phyloP scores from a whole-genome alignment of 2,888 invertebrate species.

The Strigamia transsilvanica region DNA sequence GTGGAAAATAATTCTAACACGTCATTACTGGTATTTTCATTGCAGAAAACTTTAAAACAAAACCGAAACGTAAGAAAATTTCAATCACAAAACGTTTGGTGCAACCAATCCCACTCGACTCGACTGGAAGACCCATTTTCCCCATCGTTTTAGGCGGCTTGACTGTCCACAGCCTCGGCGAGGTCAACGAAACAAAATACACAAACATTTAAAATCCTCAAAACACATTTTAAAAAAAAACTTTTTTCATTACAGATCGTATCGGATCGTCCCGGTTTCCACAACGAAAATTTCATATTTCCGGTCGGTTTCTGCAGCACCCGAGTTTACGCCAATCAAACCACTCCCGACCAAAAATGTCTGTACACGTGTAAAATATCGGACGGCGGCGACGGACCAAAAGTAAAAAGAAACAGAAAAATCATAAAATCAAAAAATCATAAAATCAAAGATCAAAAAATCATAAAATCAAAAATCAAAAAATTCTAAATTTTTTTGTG shows the following conservation, averaged over 20 bases:
- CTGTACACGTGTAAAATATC: conserved; percentile 82
- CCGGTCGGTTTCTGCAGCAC: conserved; percentile 82
- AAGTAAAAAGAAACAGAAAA: conserved; percentile 65
- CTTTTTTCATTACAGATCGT: conserved; percentile 67
- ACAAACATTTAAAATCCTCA: no score
- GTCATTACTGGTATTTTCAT: conserved; percentile 50
- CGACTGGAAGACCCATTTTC: conserved; percentile 75
- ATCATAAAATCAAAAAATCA: not conserved
- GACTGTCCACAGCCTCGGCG: conserved; percentile 78
- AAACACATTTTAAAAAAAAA: no score
- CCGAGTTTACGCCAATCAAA: conserved; percentile 76
- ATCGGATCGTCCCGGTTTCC: conserved; percentile 73
- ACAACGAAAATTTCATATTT: conserved; percentile 76
- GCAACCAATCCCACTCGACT: conserved; percentile 73
- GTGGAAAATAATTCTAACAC: not conserved
- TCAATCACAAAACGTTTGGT: conserved; percentile 65
- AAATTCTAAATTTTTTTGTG: not conserved
- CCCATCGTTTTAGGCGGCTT: conserved; percentile 76
- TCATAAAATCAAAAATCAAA: not conserved
- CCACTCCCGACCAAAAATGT: conserved; percentile 75
- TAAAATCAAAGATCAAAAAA: not conserved
- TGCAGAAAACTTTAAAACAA: conserved; percentile 57
- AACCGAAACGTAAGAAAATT: conserved; percentile 57
- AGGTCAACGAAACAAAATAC: conserved; percentile 65
- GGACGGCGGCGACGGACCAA: conserved; percentile 74